phyloP scores from a whole-genome alignment of 2,797 vertebrate genomes.

The Rhinophrynus dorsalis region DNA sequence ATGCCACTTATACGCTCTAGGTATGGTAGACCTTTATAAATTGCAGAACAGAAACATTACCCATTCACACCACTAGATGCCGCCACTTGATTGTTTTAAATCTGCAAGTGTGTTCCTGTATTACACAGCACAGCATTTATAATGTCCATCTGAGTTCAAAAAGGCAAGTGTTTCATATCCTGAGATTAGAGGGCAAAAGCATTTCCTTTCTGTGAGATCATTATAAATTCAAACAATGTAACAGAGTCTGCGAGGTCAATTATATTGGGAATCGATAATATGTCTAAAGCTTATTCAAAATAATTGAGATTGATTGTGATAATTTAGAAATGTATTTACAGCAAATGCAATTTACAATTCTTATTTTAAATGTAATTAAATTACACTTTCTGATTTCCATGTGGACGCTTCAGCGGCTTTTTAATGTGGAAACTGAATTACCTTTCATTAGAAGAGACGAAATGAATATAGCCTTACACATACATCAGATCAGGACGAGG shows the following conservation, averaged over 20 bases:
- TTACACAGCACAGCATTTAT: not conserved
- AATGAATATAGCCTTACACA: constrained; percentile 8
- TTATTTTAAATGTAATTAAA: constrained; percentile 32
- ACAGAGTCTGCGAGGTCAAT: constrained; percentile 2
- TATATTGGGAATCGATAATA: constrained; percentile 28
- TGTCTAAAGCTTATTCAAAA: not conserved
- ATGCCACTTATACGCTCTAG: no score
- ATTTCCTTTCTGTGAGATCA: not conserved
- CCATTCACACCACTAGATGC: not conserved
- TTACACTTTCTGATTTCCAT: constrained; percentile 35
- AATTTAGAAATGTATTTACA: constrained; percentile 28
- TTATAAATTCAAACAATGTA: constrained; percentile 35
- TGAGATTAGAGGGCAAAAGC: not conserved
- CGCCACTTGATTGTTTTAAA: not conserved
- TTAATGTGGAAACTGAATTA: constrained; percentile 37
- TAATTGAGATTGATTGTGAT: constrained; percentile 44
- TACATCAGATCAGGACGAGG: not conserved
- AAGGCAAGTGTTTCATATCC: constrained; percentile 3
- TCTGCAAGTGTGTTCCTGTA: no score
- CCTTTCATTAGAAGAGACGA: constrained; percentile 13
- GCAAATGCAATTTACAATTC: constrained; percentile 27
- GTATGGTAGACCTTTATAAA: no score
- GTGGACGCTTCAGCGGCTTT: constrained; percentile 5
- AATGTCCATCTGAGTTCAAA: not conserved
- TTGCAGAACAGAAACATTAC: not conserved